Evolutionary conservation across 64 coral and sea anemone genomes (phyloP).

Genomic region (Porites australiensis): DNA sequence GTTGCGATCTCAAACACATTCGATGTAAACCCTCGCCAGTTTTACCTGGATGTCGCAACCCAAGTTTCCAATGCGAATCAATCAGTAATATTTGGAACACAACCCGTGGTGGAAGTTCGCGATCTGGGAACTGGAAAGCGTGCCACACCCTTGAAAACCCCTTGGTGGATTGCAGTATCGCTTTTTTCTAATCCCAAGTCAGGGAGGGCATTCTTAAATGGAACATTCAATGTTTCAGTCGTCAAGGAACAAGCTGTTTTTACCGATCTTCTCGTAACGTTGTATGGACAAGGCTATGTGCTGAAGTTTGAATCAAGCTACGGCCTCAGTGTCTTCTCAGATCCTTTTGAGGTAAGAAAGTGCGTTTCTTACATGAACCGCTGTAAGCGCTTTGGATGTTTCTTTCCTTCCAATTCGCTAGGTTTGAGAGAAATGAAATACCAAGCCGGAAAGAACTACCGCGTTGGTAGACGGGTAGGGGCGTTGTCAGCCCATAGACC

Average conservation of each 20-base stretch:
- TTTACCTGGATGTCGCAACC: slow-evolving; percentile 57
- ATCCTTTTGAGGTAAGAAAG: slow-evolving; percentile 56
- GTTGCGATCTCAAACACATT: slow-evolving; percentile 47
- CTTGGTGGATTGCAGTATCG: slow-evolving; percentile 40
- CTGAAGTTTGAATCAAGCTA: slow-evolving; percentile 56
- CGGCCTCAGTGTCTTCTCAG: slow-evolving; percentile 38
- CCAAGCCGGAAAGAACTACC: no score
- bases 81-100: slow-evolving; percentile 63
- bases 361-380: not conserved
- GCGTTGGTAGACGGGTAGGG: no score
- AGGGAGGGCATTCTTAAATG: slow-evolving; percentile 55
- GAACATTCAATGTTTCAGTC: slow-evolving; percentile 45
- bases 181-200: slow-evolving; percentile 52
- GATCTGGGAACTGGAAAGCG: slow-evolving; percentile 50
- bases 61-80: slow-evolving; percentile 63
- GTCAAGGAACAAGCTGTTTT: slow-evolving; percentile 51
- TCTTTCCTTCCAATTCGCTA: no score
- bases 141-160: slow-evolving; percentile 65
- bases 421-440: no score
- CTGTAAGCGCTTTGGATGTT: no score
- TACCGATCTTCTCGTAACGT: slow-evolving; percentile 58
- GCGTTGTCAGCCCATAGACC: no score
- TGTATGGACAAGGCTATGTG: slow-evolving; percentile 62
- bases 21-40: slow-evolving; percentile 62
- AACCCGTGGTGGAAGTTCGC: slow-evolving; percentile 76